Base-by-base conservation (phyloP, 1,140 invertebrate genomes). In the Drosophila sproati region DNA sequence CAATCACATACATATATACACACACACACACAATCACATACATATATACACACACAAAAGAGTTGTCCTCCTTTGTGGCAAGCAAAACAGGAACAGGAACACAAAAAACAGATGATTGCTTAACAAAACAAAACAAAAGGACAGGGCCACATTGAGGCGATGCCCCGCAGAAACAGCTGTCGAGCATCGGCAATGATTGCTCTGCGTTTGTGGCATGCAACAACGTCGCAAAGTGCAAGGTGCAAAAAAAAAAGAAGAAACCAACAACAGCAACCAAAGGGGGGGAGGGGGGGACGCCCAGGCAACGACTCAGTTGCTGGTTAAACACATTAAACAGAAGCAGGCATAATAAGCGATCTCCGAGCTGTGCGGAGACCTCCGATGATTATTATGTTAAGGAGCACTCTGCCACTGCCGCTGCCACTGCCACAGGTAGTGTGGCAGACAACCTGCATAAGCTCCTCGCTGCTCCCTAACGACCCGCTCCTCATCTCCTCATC, bases 91-190 rank as follows among this genome's bases (percentile, higher is more conserved):
- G 41, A 69, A 60, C 35, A 75, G 31, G 12, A 56, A 63, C 28
- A 59, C 10, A 63, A 71, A 67, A 88, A 89, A 89, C 85, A 88
- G 85, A 88, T 88, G 85, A 88, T 88, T 87, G 76, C 59, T 88
- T 88, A 87, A 78, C 83, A 88, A 88, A 89, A 77, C 69, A 57
- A 66, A 63, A 56, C 39, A 35, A 12, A 48, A 45, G 31, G 31
- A 28, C 34, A 12, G 43, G 39, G 31, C 63, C 75, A 78, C 64
- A 61, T 75, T 64, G 64, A 51, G 55, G 29, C 48, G 68, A 41
- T 51, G 67, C 60, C 63, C 43, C 52, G 57, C 41, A 56, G 80
- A 78, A 88, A 83, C 85, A 88, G 85, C 85, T 88, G 85, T 88
- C 85, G 52, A 55, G 73, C 45, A 63, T 55, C 57, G 51, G 45